A percentile compares a stretch with the other conserved stretches of the same genome.
Evolutionary conservation across 35 echinoderm and acorn worm genomes (phyloP).

Genomic region (Holothuria glaberrima): DNA sequence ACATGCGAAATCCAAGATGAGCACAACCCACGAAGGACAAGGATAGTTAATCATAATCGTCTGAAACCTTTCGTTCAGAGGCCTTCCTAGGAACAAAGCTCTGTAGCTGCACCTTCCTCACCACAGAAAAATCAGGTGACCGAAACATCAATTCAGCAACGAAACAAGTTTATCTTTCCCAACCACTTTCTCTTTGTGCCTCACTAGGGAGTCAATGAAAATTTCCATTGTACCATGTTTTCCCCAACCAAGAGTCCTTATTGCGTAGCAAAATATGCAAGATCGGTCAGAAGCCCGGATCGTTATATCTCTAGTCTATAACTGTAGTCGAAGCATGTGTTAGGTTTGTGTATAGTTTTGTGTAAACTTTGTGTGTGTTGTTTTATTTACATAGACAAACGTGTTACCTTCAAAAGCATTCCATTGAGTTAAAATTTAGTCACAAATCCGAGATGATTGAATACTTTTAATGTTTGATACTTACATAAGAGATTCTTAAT

Average conservation of each 20-base stretch:
- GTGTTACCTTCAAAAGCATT: neutral
- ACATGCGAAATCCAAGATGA: conserved; percentile 19
- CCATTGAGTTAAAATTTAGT: neutral
- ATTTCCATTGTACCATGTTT: neutral
- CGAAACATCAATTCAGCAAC: neutral
- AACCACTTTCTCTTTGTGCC: neutral
- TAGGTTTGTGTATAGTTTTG: neutral
- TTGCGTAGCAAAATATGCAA: neutral
- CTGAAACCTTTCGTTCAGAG: conserved; percentile 1
- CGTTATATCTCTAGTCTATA: neutral
- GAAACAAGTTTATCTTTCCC: neutral
- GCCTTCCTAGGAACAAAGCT: neutral
- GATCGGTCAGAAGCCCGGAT: neutral
- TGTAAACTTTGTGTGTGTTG: neutral
- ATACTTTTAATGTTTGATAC: neutral
- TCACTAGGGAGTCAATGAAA: neutral
- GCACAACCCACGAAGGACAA: neutral
- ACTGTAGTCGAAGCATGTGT: neutral
- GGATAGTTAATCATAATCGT: neutral
- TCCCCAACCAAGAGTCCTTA: neutral
- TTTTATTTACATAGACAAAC: neutral
- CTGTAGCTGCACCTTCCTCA: neutral
- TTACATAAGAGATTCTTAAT: neutral
- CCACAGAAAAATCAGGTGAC: neutral
- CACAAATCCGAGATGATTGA: neutral